Base-by-base conservation (phyloP, 2,797 vertebrate genomes). In the Cephalopachus bancanus region DNA sequence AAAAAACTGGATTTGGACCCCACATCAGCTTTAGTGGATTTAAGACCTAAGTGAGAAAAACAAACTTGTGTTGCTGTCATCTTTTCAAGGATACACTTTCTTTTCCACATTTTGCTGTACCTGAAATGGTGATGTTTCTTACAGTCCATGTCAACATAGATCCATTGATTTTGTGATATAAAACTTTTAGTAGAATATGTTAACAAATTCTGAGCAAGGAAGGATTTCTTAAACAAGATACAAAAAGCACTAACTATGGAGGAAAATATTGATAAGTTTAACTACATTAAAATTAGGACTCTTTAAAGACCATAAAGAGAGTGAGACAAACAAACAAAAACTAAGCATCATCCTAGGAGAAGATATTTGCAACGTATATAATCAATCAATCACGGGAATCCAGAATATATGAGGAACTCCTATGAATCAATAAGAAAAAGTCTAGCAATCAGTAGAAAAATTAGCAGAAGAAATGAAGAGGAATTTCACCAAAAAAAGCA, bases 11-110 rank as follows among this genome's bases (percentile, higher is more conserved):
- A 71, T 44, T 59, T 87, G 62, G 69, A 62, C 87, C 44, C 75
- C 6, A 60, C 26, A 94, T 88, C 62, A 83, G 49, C 20, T 83
- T 78, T 65, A n/a, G 49, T 83, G 69, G 12, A 83, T 88, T 88
- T 78, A 88, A 69, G 53, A 74, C 28, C 37, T 14, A 62, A 55
- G 51, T n/a, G 83, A 91, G 83, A 89, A 94, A 85, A 96, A 59
- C 24, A 59, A 76, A 72, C 59, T 17, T 78, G 49, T 37, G 14
- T 62, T 71, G 9, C 62, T 64, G 16, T 76, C 69, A 88, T 96
- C 78, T 12, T 53, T 65, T 83, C 65, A 79, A 92, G 30, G 37
- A 59, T n/a, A 74, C 15, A 5, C 33, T 89, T 49, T 44, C 11
- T 33, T 76, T 83, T 81, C 49, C 10, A 12, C 71, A 51, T 83